A percentile compares a stretch with the other conserved stretches of the same genome.
Evolutionary conservation across 2,113 vertebrate genomes (phyloP).

Genomic region (Oenanthe oenanthe): DNA sequence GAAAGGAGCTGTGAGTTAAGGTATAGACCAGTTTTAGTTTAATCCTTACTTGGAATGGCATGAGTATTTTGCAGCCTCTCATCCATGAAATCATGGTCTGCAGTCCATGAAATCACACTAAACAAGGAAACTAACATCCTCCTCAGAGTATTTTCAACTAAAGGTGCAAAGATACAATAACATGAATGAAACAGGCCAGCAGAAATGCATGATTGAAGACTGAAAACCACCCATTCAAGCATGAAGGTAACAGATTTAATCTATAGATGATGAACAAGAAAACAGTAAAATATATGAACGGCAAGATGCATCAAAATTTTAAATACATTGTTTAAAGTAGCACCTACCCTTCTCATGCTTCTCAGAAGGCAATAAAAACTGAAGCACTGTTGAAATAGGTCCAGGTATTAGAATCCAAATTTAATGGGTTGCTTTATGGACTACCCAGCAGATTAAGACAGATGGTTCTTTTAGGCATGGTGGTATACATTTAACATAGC

Average conservation of each 20-base stretch:
- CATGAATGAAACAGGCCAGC: not conserved
- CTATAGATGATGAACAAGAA: not conserved
- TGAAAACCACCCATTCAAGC: not conserved
- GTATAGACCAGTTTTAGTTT: not conserved
- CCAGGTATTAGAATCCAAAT: not conserved
- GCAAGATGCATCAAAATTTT: not conserved
- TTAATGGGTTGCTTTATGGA: not conserved
- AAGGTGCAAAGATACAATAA: not conserved
- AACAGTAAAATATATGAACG: not conserved
- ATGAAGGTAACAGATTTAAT: not conserved
- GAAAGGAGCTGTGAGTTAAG: not conserved
- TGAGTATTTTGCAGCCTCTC: not conserved
- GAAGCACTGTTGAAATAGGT: not conserved
- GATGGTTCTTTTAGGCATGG: not conserved
- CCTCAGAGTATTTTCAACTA: not conserved
- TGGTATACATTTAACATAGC: not conserved
- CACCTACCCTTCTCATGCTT: not conserved
- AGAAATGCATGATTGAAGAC: not conserved
- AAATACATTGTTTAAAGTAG: not conserved
- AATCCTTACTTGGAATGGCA: not conserved
- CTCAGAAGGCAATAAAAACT: not conserved
- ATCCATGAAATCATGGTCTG: not conserved
- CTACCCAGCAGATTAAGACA: not conserved
- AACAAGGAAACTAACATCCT: constrained; percentile 1
- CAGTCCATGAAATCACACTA: not conserved